These are phyloP conservation scores for Metacarcinus magister DNA, from an alignment of 2,888 invertebrate genomes.

Conservation along the genomic window DNA sequence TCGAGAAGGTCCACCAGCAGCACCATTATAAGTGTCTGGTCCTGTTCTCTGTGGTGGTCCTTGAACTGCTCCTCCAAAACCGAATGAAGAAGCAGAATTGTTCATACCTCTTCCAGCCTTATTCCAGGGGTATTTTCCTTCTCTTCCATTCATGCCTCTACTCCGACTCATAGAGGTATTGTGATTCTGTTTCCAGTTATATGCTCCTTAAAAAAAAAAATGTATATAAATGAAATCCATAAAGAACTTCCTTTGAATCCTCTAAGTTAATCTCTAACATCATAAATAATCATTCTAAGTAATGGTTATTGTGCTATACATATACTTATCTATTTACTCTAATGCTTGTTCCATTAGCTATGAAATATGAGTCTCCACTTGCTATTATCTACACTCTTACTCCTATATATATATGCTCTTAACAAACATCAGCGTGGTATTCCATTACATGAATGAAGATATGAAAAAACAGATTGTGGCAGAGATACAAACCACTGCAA, in stretches of 20 bases:
- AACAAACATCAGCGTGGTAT: too few species aligned
- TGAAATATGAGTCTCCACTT: too few species aligned
- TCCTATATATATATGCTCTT: too few species aligned
- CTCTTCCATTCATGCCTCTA: conserved; percentile 44
- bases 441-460: too few species aligned
- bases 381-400: too few species aligned
- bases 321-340: too few species aligned
- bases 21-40: neutral
- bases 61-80: neutral
- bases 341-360: too few species aligned
- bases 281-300: too few species aligned
- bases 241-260: neutral
- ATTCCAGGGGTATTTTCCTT: conserved; percentile 62
- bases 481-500: too few species aligned
- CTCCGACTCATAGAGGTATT: neutral
- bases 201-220: neutral
- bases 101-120: neutral
- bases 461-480: too few species aligned
- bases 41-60: neutral
- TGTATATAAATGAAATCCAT: neutral
- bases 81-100: neutral
- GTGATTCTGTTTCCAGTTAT: neutral
- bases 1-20: neutral
- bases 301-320: too few species aligned
- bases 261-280: too few species aligned